Evolutionary conservation across 1,140 invertebrate genomes (phyloP).

Genomic region (Wiebesia pumilae): DNA sequence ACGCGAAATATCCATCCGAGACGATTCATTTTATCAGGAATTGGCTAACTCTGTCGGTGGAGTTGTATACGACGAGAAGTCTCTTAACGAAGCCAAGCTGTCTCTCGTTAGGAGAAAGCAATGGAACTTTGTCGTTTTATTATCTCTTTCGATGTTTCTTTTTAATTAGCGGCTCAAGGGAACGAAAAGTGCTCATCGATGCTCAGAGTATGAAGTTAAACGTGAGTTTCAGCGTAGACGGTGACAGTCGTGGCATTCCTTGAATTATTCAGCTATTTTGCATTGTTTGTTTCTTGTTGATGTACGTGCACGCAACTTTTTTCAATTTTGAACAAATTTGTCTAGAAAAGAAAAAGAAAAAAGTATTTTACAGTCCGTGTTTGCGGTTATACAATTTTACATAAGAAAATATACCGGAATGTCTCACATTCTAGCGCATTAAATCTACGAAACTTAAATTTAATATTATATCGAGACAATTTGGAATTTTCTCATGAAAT

Average conservation of each 20-base stretch:
- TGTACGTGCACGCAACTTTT: not conserved
- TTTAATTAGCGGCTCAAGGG: not conserved
- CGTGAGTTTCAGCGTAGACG: not conserved
- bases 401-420: not conserved
- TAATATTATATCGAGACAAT: not conserved
- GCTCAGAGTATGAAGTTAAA: not conserved
- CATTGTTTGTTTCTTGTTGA: not conserved
- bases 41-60: not conserved
- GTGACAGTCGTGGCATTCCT: not conserved
- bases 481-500: not conserved
- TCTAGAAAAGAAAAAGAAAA: not conserved
- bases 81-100: constrained; percentile 1
- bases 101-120: constrained; percentile 43
- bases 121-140: not conserved
- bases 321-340: not conserved
- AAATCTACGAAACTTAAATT: not conserved
- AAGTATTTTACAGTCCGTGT: not conserved
- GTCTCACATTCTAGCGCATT: not conserved
- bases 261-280: not conserved
- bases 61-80: not conserved
- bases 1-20: constrained; percentile 32
- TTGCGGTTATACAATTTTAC: not conserved
- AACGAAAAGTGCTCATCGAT: constrained; percentile 1
- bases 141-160: not conserved
- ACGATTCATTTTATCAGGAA: constrained; percentile 12